phyloP scores from a whole-genome alignment of 1,140 invertebrate species.

The Trichonephila inaurata region DNA sequence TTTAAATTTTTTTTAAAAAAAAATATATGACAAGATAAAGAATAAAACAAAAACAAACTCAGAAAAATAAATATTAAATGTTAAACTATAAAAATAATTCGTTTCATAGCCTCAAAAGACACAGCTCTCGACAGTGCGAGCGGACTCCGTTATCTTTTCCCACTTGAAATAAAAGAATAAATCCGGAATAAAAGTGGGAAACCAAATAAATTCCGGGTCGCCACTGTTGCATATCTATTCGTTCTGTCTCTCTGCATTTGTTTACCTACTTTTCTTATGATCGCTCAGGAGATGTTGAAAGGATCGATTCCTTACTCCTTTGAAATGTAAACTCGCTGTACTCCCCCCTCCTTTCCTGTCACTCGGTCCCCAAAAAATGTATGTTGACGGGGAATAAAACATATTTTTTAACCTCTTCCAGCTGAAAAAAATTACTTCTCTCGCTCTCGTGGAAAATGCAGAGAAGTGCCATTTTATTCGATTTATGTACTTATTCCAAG shows the following conservation, averaged over 20 bases:
- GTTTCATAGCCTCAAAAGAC: no score
- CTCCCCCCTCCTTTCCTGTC: slow-evolving; percentile 2
- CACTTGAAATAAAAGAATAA: neutral
- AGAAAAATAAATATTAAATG: no score
- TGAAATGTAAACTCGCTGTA: slow-evolving; percentile 72
- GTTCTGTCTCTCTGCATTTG: slow-evolving; percentile 52
- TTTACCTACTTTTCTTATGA: slow-evolving; percentile 60
- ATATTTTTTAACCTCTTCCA: slow-evolving; percentile 59
- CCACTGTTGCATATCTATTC: slow-evolving; percentile 51
- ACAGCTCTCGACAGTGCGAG: no score
- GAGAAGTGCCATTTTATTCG: slow-evolving; percentile 75
- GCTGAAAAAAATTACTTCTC: slow-evolving; percentile 49
- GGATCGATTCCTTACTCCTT: slow-evolving; percentile 71
- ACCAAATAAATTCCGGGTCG: slow-evolving; percentile 15
- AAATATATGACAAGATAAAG: no score
- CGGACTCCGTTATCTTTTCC: no score
- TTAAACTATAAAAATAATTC: no score
- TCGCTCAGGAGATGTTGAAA: slow-evolving; percentile 26
- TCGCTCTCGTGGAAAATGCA: slow-evolving; percentile 52
- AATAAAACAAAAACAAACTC: no score
- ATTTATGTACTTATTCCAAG: slow-evolving; percentile 74
- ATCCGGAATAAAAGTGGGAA: neutral
- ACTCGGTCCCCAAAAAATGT: neutral
- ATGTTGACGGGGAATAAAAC: slow-evolving; percentile 67
- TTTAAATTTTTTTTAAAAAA: no score